These are phyloP conservation scores for Sesamia inferens DNA, from an alignment of 2,888 invertebrate genomes.

Conservation along the genomic window DNA sequence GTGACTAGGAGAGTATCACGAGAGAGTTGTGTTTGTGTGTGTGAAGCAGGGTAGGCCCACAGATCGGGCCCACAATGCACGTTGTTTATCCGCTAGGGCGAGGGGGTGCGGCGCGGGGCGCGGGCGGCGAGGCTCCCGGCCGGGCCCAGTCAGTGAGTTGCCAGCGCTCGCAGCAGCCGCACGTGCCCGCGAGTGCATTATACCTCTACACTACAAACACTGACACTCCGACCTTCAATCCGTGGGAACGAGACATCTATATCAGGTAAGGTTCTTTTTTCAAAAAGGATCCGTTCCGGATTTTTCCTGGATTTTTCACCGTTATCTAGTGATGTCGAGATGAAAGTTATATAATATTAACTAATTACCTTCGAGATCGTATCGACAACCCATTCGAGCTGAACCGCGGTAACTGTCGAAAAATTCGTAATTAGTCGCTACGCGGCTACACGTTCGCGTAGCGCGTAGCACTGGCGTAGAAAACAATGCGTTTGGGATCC, in stretches of 20 bases:
- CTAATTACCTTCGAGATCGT: slow-evolving; percentile 52
- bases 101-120: slow-evolving; percentile 71
- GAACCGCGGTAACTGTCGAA: slow-evolving; percentile 54
- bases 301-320: slow-evolving; percentile 36
- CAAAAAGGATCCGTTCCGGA: slow-evolving; percentile 59
- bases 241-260: slow-evolving; percentile 87
- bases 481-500: slow-evolving; percentile 61
- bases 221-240: slow-evolving; percentile 87
- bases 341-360: slow-evolving; percentile 63
- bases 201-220: slow-evolving; percentile 74
- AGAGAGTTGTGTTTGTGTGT: slow-evolving; percentile 74
- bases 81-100: slow-evolving; percentile 88
- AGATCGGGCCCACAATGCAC: slow-evolving; percentile 89
- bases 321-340: slow-evolving; percentile 31
- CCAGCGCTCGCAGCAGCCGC: slow-evolving; percentile 80
- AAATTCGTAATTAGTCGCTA: slow-evolving; percentile 59
- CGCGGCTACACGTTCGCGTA: slow-evolving; percentile 64
- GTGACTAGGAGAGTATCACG: slow-evolving; percentile 61
- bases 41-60: slow-evolving; percentile 78
- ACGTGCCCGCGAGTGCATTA: slow-evolving; percentile 82
- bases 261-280: slow-evolving; percentile 82
- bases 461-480: slow-evolving; percentile 67
- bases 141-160: slow-evolving; percentile 86
- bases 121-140: slow-evolving; percentile 82
- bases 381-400: slow-evolving; percentile 49